phyloP scores from a whole-genome alignment of 2,888 invertebrate species.

The Copidosoma aretas region DNA sequence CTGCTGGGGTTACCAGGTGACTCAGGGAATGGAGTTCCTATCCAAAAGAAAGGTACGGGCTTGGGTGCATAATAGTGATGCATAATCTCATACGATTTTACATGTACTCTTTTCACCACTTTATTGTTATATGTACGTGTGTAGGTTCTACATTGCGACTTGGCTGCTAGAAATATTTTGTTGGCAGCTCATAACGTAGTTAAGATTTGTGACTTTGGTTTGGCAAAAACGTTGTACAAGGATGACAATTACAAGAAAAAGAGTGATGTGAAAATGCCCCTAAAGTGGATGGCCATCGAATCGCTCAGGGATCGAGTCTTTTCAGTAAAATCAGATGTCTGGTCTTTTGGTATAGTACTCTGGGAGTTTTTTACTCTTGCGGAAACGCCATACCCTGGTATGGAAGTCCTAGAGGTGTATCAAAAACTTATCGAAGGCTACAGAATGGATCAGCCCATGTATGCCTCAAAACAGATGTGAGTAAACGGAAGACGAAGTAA shows the following conservation, averaged over 20 bases:
- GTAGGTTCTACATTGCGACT: slow-evolving; percentile 85
- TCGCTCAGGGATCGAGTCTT: too few relatives aligned
- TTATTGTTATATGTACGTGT: too few relatives aligned
- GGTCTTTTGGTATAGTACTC: too few relatives aligned
- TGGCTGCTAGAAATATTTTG: too few relatives aligned
- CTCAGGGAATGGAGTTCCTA: slow-evolving; percentile 94
- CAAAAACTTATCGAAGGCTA: slow-evolving; percentile 82
- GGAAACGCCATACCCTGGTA: too few relatives aligned
- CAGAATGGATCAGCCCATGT: slow-evolving; percentile 86
- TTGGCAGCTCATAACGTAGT: slow-evolving; percentile 88
- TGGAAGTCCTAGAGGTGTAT: slow-evolving; percentile 82
- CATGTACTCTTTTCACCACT: too few relatives aligned
- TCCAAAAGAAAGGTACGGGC: slow-evolving; percentile 86
- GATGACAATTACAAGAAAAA: slow-evolving; percentile 93
- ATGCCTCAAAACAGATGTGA: slow-evolving; percentile 80
- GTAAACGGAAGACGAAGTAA: slow-evolving; percentile 45
- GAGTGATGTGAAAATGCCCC: slow-evolving; percentile 83
- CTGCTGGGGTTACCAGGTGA: slow-evolving; percentile 92
- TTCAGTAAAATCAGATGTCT: too few relatives aligned
- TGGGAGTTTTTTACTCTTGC: too few relatives aligned
- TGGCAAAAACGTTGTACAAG: slow-evolving; percentile 91
- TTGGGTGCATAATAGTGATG: too few relatives aligned
- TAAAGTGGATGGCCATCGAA: slow-evolving; percentile 97
- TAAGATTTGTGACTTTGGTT: slow-evolving; percentile 96
- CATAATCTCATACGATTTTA: too few relatives aligned